These are phyloP conservation scores for Elymnias hypermnestra DNA, from an alignment of 1,140 invertebrate genomes.

Conservation along the genomic window DNA sequence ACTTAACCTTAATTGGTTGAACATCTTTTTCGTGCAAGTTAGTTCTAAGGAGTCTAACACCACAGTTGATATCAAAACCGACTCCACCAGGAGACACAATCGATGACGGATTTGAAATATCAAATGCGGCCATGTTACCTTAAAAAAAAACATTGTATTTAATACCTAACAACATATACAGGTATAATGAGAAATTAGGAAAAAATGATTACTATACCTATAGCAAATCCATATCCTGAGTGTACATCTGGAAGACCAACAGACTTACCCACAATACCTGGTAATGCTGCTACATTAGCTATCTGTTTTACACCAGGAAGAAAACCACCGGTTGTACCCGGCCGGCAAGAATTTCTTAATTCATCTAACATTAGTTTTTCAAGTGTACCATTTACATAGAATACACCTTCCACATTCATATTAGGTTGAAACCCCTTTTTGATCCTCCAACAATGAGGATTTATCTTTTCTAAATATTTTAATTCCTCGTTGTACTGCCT, in stretches of 20 bases:
- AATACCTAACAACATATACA: too few relatives aligned
- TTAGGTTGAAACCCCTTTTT: constrained; percentile 99
- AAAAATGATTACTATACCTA: too few relatives aligned
- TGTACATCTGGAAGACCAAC: constrained; percentile 98
- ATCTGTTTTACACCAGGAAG: constrained; percentile 99
- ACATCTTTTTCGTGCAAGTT: constrained; percentile 98
- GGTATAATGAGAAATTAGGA: too few relatives aligned
- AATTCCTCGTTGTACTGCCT: constrained; percentile 96
- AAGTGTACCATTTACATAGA: constrained; percentile 96
- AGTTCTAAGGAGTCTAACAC: constrained; percentile 95
- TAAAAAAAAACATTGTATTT: constrained; percentile 25
- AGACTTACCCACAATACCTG: constrained; percentile 96
- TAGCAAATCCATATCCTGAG: constrained; percentile 99
- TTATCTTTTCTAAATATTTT: constrained; percentile 94
- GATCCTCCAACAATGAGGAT: constrained; percentile 92
- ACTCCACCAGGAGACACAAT: constrained; percentile 99
- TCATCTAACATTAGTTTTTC: constrained; percentile 99
- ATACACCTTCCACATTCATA: constrained; percentile 99
- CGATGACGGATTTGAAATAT: constrained; percentile 93
- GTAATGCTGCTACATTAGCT: constrained; percentile 98
- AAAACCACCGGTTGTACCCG: constrained; percentile 95
- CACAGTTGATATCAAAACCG: constrained; percentile 99
- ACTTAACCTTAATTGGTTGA: constrained; percentile 88
- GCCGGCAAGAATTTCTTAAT: constrained; percentile 91
- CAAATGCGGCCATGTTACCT: constrained; percentile 99